A percentile compares a stretch with the other conserved stretches of the same genome.
Conservation (phyloP, 2,797 vertebrate species). For the Todus mexicanus region DNA sequence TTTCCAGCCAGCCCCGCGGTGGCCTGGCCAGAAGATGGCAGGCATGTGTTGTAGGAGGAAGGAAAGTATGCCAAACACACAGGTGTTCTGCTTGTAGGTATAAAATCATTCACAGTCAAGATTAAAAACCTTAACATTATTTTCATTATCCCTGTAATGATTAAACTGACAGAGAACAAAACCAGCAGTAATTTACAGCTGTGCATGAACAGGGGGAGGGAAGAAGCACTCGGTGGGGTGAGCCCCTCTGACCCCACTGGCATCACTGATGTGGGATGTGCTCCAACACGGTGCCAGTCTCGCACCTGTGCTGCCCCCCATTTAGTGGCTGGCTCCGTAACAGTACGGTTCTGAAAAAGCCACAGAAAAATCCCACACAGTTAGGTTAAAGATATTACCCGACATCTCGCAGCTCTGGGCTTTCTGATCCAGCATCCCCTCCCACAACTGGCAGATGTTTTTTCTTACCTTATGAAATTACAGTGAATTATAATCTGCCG, state of each 20-base stretch:
- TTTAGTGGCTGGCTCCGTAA: not conserved
- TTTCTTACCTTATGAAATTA: not conserved
- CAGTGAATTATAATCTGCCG: not conserved
- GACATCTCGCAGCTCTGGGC: not conserved
- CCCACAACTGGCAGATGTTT: not conserved
- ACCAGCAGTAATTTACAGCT: not conserved
- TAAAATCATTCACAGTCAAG: not conserved
- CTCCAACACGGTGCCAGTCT: not conserved
- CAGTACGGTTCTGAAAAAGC: not conserved
- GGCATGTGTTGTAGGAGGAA: constrained; percentile 28
- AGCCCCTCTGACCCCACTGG: not conserved
- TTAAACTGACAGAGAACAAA: not conserved
- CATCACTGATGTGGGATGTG: rapidly evolving
- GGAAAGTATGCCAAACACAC: not conserved
- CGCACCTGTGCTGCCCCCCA: not conserved
- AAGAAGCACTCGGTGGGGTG: rapidly evolving
- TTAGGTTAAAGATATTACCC: not conserved
- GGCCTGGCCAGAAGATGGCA: constrained; percentile 64
- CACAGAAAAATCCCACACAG: rapidly evolving
- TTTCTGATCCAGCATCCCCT: not conserved
- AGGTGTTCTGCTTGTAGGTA: not conserved
- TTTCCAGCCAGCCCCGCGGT: not conserved
- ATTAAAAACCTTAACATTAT: not conserved
- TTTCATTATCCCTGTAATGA: not conserved
- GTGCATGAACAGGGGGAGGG: too few relatives aligned